These are phyloP conservation scores for Chloromyia formosa DNA, from an alignment of 2,888 invertebrate species.

Conservation along the genomic window DNA sequence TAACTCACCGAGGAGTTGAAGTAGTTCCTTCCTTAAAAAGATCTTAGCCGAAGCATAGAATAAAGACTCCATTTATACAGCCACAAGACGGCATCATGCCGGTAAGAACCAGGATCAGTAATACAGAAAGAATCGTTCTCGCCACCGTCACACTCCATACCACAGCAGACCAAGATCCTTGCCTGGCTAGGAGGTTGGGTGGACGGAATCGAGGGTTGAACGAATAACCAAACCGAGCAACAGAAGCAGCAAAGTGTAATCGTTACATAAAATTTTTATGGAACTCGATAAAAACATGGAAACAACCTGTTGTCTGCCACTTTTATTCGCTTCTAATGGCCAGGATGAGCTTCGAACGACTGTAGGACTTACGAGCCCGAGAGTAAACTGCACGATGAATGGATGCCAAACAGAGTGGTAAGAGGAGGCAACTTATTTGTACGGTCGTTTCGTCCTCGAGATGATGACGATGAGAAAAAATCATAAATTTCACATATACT, in stretches of 20 bases:
- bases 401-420: conserved; percentile 7
- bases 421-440: conserved; percentile 19
- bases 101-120: conserved; percentile 28
- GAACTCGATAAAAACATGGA: conserved; percentile 54
- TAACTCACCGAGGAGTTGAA: conserved; percentile 39
- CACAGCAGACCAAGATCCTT: neutral
- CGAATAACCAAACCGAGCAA: conserved; percentile 32
- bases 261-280: conserved; percentile 54
- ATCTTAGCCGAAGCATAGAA: conserved; percentile 27
- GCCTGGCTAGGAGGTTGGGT: neutral
- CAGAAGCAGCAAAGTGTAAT: conserved; percentile 51
- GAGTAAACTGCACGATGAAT: conserved; percentile 23
- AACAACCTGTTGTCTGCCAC: conserved; percentile 53
- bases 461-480: conserved; percentile 49
- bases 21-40: conserved; percentile 36
- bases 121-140: conserved; percentile 1
- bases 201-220: neutral
- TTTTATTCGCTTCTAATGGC: conserved; percentile 51
- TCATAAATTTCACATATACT: conserved; percentile 50
- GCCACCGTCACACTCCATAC: neutral
- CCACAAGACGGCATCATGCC: neutral
- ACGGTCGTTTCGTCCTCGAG: conserved; percentile 31
- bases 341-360: conserved; percentile 46
- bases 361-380: conserved; percentile 33
- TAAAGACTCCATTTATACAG: conserved; percentile 19